Conservation (phyloP, 2,113 vertebrate species). For the Corydoras sp. region DNA sequence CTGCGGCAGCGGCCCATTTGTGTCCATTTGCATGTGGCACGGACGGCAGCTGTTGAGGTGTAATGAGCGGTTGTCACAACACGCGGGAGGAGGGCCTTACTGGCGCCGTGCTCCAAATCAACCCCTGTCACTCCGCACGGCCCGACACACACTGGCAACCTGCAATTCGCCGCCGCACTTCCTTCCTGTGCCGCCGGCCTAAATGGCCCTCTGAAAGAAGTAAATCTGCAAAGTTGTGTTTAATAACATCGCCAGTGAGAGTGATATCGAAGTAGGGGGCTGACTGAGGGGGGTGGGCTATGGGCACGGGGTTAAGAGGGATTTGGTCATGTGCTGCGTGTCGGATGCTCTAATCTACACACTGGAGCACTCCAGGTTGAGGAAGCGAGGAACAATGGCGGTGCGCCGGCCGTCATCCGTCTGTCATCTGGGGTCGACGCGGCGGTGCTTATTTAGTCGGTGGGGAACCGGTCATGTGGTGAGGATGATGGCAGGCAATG, state of each 20-base stretch:
- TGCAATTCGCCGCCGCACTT: conserved; percentile 88
- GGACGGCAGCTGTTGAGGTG: conserved; percentile 91
- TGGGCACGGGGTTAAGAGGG: conserved; percentile 81
- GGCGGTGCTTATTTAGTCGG: conserved; percentile 65
- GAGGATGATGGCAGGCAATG: conserved; percentile 27
- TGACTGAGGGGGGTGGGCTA: conserved; percentile 27
- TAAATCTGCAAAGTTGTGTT: conserved; percentile 95
- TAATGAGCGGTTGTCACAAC: conserved; percentile 99
- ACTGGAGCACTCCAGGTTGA: conserved; percentile 68
- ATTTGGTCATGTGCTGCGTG: conserved; percentile 95
- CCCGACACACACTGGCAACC: conserved; percentile 89
- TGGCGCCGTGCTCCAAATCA: conserved; percentile 80
- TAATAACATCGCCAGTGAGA: conserved; percentile 83
- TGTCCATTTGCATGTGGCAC: conserved; percentile 94
- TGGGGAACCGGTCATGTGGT: conserved; percentile 30
- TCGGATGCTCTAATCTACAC: conserved; percentile 91
- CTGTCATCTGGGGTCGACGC: background rate
- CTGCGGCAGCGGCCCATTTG: conserved; percentile 97
- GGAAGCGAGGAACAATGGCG: background rate
- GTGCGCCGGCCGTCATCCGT: background rate
- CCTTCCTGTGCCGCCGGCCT: conserved; percentile 90
- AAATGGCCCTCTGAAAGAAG: conserved; percentile 99
- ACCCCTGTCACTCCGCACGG: conserved; percentile 93
- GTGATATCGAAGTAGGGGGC: conserved; percentile 74
- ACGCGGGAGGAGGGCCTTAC: conserved; percentile 92